A percentile compares a stretch with the other conserved stretches of the same genome.
Conservation (phyloP, 2,888 invertebrate genomes). For the Zygogramma bicolorata region DNA sequence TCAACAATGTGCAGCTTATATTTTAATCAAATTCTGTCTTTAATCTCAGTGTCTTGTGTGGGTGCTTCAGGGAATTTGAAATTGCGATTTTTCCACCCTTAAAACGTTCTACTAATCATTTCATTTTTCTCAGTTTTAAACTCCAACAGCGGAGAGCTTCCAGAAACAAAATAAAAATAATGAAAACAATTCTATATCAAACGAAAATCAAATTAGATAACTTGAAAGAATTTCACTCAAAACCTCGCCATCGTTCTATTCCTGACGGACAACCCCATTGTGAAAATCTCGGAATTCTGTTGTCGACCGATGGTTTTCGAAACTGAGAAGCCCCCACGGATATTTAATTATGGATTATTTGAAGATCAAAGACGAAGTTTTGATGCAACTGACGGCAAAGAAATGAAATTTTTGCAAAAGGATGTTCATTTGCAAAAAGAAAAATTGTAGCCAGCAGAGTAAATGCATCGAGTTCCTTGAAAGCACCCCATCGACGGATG, state of each 20-base stretch:
- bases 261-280: background rate
- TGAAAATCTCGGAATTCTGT: background rate
- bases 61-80: too few species aligned
- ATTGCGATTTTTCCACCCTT: too few species aligned
- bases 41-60: too few species aligned
- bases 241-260: background rate
- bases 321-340: background rate
- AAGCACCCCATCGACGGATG: background rate
- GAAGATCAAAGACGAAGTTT: slow-evolving; percentile 17
- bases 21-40: too few species aligned
- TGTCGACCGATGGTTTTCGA: background rate
- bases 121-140: background rate
- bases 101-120: background rate
- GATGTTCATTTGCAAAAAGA: slow-evolving; percentile 1
- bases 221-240: background rate
- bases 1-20: too few species aligned
- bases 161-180: background rate
- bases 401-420: slow-evolving; percentile 24
- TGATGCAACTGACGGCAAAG: slow-evolving; percentile 9
- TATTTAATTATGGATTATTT: slow-evolving; percentile 18
- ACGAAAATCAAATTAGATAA: background rate
- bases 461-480: background rate
- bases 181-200: background rate
- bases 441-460: slow-evolving; percentile 4
- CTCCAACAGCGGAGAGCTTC: background rate